A percentile compares a stretch with the other conserved stretches of the same genome.
These are phyloP conservation scores for Ciona savignyi DNA, from an alignment of 23 tunicate species.

Conservation along the genomic window DNA sequence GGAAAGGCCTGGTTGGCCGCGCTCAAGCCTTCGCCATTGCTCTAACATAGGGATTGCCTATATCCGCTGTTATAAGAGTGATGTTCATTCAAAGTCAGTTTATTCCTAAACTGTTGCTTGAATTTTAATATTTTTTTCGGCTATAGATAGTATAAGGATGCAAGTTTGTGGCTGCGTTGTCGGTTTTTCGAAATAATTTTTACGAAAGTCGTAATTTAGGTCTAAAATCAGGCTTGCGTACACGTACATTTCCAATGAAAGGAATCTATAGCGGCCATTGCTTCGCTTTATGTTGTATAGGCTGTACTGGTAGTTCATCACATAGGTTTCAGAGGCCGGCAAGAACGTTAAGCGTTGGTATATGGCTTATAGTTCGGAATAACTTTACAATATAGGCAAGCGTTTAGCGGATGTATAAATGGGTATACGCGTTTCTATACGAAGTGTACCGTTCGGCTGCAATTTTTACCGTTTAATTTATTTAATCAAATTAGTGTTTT, in stretches of 20 bases:
- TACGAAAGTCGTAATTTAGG: not conserved
- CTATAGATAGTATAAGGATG: slow-evolving; percentile 2
- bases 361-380: no score
- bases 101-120: not conserved
- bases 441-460: no score
- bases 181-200: not conserved
- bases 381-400: no score
- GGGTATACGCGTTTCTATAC: no score
- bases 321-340: no score
- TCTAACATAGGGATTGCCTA: not conserved
- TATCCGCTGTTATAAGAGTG: not conserved
- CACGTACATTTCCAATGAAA: slow-evolving; percentile 24
- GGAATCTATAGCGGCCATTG: slow-evolving; percentile 27
- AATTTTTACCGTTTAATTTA: no score
- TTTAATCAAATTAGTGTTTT: no score
- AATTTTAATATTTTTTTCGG: not conserved
- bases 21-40: slow-evolving; percentile 27
- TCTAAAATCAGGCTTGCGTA: not conserved
- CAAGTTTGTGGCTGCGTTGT: not conserved
- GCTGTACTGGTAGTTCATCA: no score
- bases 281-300: no score
- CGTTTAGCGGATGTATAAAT: no score
- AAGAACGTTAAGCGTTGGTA: no score
- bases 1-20: slow-evolving; percentile 21
- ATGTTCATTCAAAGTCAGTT: not conserved